Evolutionary conservation across 2,888 invertebrate genomes (phyloP).

Genomic region (Auanema freiburgensis): DNA sequence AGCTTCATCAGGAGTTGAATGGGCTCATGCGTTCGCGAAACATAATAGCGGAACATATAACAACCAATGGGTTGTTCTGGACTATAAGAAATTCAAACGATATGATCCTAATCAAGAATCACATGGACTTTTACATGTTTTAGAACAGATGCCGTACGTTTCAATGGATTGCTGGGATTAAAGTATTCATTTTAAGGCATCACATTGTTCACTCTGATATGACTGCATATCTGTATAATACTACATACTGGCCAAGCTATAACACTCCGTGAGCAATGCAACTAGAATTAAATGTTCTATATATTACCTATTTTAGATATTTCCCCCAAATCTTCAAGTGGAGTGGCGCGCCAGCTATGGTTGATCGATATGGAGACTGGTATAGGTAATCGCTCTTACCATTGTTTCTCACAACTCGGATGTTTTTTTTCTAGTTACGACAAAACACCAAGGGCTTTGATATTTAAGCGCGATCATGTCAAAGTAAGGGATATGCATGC

Average conservation of each 20-base stretch:
- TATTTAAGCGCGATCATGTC: slow-evolving; percentile 69
- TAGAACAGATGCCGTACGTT: slow-evolving; percentile 75
- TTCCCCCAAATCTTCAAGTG: slow-evolving; percentile 73
- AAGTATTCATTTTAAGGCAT: slow-evolving; percentile 37
- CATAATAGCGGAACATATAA: slow-evolving; percentile 80
- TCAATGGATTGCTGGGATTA: not conserved
- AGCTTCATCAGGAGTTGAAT: slow-evolving; percentile 37
- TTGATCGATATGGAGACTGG: slow-evolving; percentile 70
- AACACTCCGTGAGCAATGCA: slow-evolving; percentile 73
- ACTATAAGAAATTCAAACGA: slow-evolving; percentile 73
- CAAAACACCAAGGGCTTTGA: slow-evolving; percentile 64
- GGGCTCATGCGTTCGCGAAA: slow-evolving; percentile 68
- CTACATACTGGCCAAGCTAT: slow-evolving; percentile 78
- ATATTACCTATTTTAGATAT: slow-evolving; percentile 57
- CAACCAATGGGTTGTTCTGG: slow-evolving; percentile 81
- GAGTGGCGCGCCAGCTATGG: slow-evolving; percentile 71
- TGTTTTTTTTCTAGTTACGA: slow-evolving; percentile 26
- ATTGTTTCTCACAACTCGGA: slow-evolving; percentile 50
- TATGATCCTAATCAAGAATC: slow-evolving; percentile 20
- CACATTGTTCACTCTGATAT: slow-evolving; percentile 53
- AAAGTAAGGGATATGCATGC: slow-evolving; percentile 70
- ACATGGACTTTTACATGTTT: slow-evolving; percentile 72
- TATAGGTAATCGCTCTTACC: slow-evolving; percentile 71
- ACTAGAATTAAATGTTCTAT: slow-evolving; percentile 65
- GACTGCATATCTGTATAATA: slow-evolving; percentile 54